Evolutionary conservation across 1,140 invertebrate species (phyloP).

Genomic region (Bombyx mori): DNA sequence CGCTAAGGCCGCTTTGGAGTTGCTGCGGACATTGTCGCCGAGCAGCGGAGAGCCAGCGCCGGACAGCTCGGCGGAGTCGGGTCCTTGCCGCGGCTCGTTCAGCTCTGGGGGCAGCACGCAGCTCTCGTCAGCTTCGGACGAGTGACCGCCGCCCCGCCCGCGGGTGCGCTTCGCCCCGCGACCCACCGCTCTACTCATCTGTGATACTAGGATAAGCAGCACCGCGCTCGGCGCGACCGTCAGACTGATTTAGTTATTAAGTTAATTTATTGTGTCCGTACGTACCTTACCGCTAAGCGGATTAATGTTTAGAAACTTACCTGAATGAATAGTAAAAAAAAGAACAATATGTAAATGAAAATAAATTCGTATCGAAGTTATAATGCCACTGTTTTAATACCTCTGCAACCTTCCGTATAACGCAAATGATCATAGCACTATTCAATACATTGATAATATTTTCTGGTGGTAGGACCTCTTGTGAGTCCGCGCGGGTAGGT

Average conservation of each 20-base stretch:
- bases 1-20: conserved; percentile 51
- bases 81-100: conserved; percentile 49
- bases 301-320: conserved; percentile 24
- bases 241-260: conserved; percentile 67
- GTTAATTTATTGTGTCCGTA: conserved; percentile 65
- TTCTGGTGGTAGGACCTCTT: no score
- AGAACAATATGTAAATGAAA: conserved; percentile 20
- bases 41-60: conserved; percentile 72
- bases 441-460: no score
- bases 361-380: conserved; percentile 37
- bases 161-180: conserved; percentile 47
- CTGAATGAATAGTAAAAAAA: conserved; percentile 38
- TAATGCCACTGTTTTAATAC: conserved; percentile 1
- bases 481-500: no score
- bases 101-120: conserved; percentile 63
- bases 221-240: conserved; percentile 59
- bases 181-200: conserved; percentile 67
- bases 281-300: conserved; percentile 68
- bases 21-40: conserved; percentile 54
- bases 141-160: conserved; percentile 39
- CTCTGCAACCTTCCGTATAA: neutral
- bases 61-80: conserved; percentile 40
- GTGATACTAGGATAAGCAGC: conserved; percentile 66
- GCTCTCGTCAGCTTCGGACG: conserved; percentile 60
- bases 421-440: no score